Evolutionary conservation across 2,888 invertebrate genomes (phyloP), one percentile per base, ranked within the genome.

Genomic region (Coremacera marginata): DNA sequence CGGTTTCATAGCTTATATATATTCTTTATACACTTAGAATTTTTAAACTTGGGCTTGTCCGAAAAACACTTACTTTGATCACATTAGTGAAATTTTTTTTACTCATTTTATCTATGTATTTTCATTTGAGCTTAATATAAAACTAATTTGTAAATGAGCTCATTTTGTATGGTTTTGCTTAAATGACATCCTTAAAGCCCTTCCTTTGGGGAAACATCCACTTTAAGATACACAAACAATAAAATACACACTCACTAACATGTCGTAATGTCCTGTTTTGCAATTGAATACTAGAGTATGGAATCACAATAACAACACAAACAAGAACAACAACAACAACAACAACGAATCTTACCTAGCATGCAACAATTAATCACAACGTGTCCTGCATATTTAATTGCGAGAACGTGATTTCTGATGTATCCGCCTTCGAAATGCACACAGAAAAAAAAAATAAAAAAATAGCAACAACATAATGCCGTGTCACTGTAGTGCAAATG

Each of bases 311-410:
- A 62, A 49, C 44, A 65, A 44, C 71, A 34, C n/a, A n/a, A n/a
- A n/a, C n/a, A n/a, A n/a, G 5, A 31, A 31, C 31, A 31, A 31
- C 3, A 31, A 31, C 3, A 31, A 51, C 9, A 62, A 31, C 34
- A 14, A 37, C 51, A 60, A 44, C 65, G 22, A 27, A 51, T 34
- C 73, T 16, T 27, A n/a, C 25, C 55, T 80, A 80, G 81, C 82
- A 82, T 78, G 81, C 81, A 83, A 84, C 83, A 86, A 86, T 86
- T 85, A 86, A 86, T 86, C 84, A 85, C 83, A 85, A 84, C 84
- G 84, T 84, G 84, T 82, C 83, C 82, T 84, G 83, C 84, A 84
- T 84, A 84, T 83, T 82, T 83, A 85, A 84, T 83, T 83, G 83
- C 81, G 80, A 76, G 82, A 84, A 84, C 85, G 84, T 85, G 85